Conservation (phyloP, 2,888 invertebrate species). For the Melieria picta region DNA sequence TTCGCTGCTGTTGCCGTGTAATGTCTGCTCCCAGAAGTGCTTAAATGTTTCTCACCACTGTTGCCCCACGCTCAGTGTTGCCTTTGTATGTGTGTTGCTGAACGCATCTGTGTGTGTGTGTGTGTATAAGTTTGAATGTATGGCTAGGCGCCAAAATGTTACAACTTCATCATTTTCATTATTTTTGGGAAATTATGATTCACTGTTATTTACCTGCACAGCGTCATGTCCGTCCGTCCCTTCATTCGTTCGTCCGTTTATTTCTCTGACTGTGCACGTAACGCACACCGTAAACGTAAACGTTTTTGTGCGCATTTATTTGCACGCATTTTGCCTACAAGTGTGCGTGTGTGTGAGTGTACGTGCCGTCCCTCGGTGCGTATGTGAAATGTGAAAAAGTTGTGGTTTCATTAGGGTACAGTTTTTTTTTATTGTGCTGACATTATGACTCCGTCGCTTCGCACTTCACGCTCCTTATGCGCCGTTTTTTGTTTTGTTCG, state of each 20-base stretch:
- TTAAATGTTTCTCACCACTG: conserved; percentile 17
- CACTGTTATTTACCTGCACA: conserved; percentile 17
- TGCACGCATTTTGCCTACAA: not conserved
- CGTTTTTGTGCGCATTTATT: no score
- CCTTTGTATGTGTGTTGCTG: no score
- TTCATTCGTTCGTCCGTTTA: not conserved
- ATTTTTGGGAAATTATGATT: conserved; percentile 26
- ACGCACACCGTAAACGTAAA: not conserved
- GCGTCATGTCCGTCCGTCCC: conserved; percentile 12
- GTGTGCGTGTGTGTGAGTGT: not conserved
- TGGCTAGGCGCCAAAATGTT: conserved; percentile 15
- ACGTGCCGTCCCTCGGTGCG: not conserved
- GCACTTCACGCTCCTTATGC: not conserved
- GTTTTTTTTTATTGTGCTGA: conserved; percentile 6
- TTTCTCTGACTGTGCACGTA: not conserved
- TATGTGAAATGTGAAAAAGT: not conserved
- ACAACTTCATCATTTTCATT: conserved; percentile 30
- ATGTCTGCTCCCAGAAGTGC: conserved; percentile 22
- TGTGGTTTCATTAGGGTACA: not conserved
- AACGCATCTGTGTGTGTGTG: not conserved
- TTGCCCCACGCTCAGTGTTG: no score
- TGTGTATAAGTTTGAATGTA: not conserved
- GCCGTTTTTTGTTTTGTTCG: no score
- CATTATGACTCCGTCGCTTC: conserved; percentile 6
- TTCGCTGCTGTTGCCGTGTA: not conserved